Evolutionary conservation across 1,140 invertebrate species (phyloP), one percentile per base, ranked within the genome.

Genomic region (Tetranychus urticae): DNA sequence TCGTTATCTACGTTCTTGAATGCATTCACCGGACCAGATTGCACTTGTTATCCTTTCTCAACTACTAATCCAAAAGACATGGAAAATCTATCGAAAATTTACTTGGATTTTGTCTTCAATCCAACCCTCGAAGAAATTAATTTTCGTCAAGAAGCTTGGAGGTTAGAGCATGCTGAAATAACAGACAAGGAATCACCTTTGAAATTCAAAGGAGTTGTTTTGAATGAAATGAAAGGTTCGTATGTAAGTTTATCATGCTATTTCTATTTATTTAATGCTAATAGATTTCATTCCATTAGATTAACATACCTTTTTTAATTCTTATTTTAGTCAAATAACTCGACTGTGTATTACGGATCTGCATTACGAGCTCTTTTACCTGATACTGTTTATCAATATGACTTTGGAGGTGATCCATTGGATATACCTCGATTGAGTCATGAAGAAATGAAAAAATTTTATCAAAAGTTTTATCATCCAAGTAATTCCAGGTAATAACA

Each of bases 221-320:
- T 88, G 68, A 97, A 97, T 75, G 91, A 97, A 76, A 96, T 97
- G 90, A 97, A 97, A 73, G 91, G 91, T 5, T 87, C 84, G 1
- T 93, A 92, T 72, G 86, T 75, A 69, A 73, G 73, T 71, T 55
- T 34, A 47, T 47, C 2, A 23, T n/a, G n/a, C n/a, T n/a, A n/a
- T n/a, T n/a, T n/a, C n/a, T n/a, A n/a, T n/a, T n/a, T n/a, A 23
- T 23, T 23, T 0, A 23, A 23, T 23, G 23, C 23, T 23, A 23
- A 23, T 23, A 23, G 23, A 23, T 23, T n/a, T n/a, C n/a, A n/a
- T n/a, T n/a, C n/a, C n/a, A n/a, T n/a, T n/a, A n/a, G n/a, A n/a
- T n/a, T n/a, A n/a, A n/a, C n/a, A n/a, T n/a, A n/a, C n/a, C n/a
- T n/a, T n/a, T 23, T 23, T 23, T 23, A 23, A 23, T 23, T 23